These are phyloP conservation scores for Conchocele bisecta DNA, from an alignment of 2,888 invertebrate species.

Conservation along the genomic window DNA sequence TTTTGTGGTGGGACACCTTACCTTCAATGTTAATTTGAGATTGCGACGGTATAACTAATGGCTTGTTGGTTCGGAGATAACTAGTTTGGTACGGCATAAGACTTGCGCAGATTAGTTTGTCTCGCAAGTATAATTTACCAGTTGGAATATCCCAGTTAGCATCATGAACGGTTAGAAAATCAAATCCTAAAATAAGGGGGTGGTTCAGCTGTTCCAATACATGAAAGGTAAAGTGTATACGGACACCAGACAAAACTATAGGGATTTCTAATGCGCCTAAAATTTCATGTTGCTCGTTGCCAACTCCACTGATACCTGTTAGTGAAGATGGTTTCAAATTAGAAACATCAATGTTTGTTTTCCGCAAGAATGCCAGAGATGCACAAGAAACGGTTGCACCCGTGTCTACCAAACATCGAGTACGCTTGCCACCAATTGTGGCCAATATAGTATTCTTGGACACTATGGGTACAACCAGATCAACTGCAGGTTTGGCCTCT, in stretches of 20 bases:
- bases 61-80: not conserved
- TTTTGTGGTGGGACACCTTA: not conserved
- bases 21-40: not conserved
- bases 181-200: not conserved
- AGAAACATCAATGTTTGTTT: not conserved
- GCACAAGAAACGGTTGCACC: too few species aligned
- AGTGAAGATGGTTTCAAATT: not conserved
- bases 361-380: not conserved
- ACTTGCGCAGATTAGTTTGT: constrained; percentile 1
- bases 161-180: too few species aligned
- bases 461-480: too few species aligned
- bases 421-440: too few species aligned
- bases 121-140: not conserved
- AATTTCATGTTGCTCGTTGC: not conserved
- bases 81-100: not conserved
- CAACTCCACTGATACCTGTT: not conserved
- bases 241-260: not conserved
- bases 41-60: not conserved
- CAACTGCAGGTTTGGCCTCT: too few species aligned
- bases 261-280: not conserved
- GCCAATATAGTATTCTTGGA: too few species aligned
- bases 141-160: too few species aligned
- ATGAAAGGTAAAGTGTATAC: not conserved
- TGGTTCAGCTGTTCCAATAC: not conserved
- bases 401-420: too few species aligned